phyloP scores from a whole-genome alignment of 2,888 invertebrate species.

The Polydesmus complanatus region DNA sequence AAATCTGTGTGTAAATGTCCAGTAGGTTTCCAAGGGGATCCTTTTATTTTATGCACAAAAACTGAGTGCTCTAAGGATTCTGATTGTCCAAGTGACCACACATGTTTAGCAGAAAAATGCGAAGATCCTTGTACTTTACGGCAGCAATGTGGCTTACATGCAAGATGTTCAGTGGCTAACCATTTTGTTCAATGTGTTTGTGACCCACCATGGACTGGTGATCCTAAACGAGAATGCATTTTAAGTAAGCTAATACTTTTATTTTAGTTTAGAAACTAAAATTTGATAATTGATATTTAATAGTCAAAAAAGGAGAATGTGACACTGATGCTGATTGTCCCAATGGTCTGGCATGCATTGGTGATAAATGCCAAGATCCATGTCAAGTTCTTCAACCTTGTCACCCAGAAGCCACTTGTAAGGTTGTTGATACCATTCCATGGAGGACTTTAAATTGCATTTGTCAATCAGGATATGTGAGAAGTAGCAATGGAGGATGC shows the following conservation, averaged over 20 bases:
- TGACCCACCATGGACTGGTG: slow-evolving; percentile 41
- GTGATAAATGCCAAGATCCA: slow-evolving; percentile 72
- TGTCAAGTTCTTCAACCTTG: slow-evolving; percentile 53
- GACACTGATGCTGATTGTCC: slow-evolving; percentile 71
- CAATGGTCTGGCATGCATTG: slow-evolving; percentile 67
- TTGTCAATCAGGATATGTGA: slow-evolving; percentile 23
- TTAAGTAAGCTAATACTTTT: slow-evolving; percentile 18
- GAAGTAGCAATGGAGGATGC: slow-evolving; percentile 21
- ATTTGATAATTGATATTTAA: not conserved
- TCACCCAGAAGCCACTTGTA: slow-evolving; percentile 27
- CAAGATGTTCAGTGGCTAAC: slow-evolving; percentile 50
- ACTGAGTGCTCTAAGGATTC: slow-evolving; percentile 16
- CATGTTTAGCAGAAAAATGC: slow-evolving; percentile 52
- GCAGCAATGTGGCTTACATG: slow-evolving; percentile 37
- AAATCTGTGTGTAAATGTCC: slow-evolving; percentile 60
- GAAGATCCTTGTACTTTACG: slow-evolving; percentile 45
- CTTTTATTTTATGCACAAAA: slow-evolving; percentile 30
- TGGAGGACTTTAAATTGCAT: slow-evolving; percentile 25
- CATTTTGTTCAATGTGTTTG: slow-evolving; percentile 39
- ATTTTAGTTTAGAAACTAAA: too few species aligned
- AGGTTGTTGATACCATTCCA: slow-evolving; percentile 24
- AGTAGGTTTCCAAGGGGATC: slow-evolving; percentile 58
- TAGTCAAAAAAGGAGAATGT: slow-evolving; percentile 43
- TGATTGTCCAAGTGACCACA: slow-evolving; percentile 25
- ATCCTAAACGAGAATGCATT: slow-evolving; percentile 21